Percentiles rank a stretch among this genome's conserved stretches.
Conservation (phyloP, 2,888 invertebrate genomes). For the Dugesia japonica region DNA sequence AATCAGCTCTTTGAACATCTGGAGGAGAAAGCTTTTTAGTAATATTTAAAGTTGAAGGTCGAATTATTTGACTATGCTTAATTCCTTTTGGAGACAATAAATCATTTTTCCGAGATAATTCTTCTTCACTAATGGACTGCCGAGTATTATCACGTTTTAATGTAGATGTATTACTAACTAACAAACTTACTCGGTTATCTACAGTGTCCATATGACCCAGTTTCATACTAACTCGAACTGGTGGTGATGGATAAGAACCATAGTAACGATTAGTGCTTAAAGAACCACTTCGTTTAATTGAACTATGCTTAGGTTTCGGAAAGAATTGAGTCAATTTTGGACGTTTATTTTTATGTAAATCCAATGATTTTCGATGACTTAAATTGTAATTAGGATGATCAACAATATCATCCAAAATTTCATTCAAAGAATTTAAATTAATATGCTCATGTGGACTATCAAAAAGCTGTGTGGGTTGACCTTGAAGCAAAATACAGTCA, state of each 20-base stretch:
- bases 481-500: neutral
- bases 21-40: neutral
- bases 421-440: neutral
- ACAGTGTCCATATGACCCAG: neutral
- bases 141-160: neutral
- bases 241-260: neutral
- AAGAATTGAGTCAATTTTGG: neutral
- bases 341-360: neutral
- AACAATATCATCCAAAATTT: neutral
- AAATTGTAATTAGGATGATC: neutral
- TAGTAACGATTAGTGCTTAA: neutral
- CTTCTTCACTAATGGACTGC: neutral
- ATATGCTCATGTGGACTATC: slow-evolving; percentile 11
- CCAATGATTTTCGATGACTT: neutral
- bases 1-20: neutral
- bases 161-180: neutral
- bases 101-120: neutral
- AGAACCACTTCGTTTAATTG: neutral
- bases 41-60: neutral
- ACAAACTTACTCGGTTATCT: neutral
- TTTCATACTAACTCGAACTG: neutral
- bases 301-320: neutral
- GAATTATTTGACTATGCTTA: neutral
- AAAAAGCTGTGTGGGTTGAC: slow-evolving; percentile 3
- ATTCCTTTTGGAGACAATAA: neutral